phyloP scores from a whole-genome alignment of 1,140 invertebrate species.

The Lithobius niger region DNA sequence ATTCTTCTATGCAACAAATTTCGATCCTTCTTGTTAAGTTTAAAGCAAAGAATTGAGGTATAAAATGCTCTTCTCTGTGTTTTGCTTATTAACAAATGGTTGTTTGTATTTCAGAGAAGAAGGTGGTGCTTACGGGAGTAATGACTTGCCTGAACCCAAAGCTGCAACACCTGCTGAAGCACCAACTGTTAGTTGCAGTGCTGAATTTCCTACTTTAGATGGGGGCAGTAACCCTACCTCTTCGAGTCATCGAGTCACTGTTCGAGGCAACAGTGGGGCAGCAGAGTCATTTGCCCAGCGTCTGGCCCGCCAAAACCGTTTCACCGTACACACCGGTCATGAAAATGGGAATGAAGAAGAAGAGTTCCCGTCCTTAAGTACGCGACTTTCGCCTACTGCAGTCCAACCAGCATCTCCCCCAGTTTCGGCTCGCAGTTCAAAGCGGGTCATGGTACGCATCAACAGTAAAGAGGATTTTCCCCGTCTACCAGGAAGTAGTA shows the following conservation, averaged over 20 bases:
- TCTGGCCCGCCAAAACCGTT: constrained; percentile 13
- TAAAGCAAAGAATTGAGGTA: no score
- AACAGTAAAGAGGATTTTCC: not conserved
- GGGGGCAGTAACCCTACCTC: not conserved
- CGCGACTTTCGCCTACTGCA: not conserved
- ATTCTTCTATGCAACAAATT: no score
- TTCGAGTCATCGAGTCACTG: not conserved
- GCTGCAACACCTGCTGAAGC: not conserved
- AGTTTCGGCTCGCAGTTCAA: not conserved
- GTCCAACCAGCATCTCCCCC: not conserved
- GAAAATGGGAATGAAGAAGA: not conserved
- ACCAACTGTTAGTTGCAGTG: not conserved
- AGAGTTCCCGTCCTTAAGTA: not conserved
- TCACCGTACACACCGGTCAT: constrained; percentile 6
- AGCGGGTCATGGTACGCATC: not conserved
- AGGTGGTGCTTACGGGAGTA: not conserved
- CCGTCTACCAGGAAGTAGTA: not conserved
- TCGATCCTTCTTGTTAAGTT: no score
- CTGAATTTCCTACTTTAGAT: not conserved
- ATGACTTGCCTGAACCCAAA: not conserved
- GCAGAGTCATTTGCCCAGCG: constrained; percentile 12
- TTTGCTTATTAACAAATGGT: no score
- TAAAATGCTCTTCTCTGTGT: no score
- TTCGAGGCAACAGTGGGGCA: not conserved
- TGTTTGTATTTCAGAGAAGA: no score